Base-by-base conservation (phyloP, 2,888 invertebrate species). In the Drosophila neonasuta region DNA sequence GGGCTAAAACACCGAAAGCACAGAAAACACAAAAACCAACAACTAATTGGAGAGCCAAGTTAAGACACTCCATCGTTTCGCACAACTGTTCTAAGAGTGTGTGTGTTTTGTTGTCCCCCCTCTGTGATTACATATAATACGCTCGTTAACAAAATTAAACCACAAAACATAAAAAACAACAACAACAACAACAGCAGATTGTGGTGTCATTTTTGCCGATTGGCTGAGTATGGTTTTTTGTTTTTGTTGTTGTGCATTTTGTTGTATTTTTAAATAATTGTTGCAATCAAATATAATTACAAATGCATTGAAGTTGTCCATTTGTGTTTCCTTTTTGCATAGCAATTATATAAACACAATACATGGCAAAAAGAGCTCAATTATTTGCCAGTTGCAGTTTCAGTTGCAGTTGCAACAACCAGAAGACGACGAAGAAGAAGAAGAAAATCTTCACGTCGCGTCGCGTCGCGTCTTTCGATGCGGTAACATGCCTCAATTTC, bases 271-370 rank as follows among this genome's bases (percentile, higher is more conserved):
- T 78, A 60, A 75, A 86, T 81, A 81, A 86, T 81, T 76, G 81
- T 76, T 60, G 86, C 84, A 86, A 83, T 86, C 75, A 84, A 85
- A 77, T 67, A 68, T 79, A 86, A 86, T 83, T 86, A 72, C 77
- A 75, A 86, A 77, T 74, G 71, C 79, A 72, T 70, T 72, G 50
- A 71, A 71, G 61, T 70, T 86, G 74, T 79, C 66, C 71, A 77
- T 71, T 79, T 86, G 62, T 72, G 59, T 86, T 83, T 80, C 67
- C 60, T 76, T 83, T 80, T 77, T 79, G 86, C 83, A 81, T 78
- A 54, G 86, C 80, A 86, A 76, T 81, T 83, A 80, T 79, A 74
- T 67, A 71, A 76, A 62, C 66, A 62, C 68, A 68, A 76, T 60
- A 52, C 54, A 61, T 51, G 34, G 65, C 52, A 51, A 64, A 74